Percentiles rank a stretch among this genome's conserved stretches.
Evolutionary conservation across 1,140 invertebrate species (phyloP).

Genomic region (Pogonus chalceus): DNA sequence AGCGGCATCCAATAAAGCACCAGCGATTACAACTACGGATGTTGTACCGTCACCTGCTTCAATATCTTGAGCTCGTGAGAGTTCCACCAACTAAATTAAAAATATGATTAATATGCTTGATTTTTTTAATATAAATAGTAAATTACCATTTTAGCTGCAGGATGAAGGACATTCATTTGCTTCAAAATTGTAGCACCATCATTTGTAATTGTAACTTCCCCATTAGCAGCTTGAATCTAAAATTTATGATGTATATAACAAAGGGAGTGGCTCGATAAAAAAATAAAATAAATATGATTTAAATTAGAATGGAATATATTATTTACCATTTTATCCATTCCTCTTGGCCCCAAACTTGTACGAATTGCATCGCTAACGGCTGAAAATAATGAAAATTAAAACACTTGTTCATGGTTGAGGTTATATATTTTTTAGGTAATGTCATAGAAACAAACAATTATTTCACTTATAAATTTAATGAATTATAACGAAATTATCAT

Average conservation of each 20-base stretch:
- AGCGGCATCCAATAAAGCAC: constrained; percentile 88
- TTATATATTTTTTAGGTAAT: neutral
- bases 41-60: constrained; percentile 99
- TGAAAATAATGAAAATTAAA: constrained; percentile 40
- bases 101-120: constrained; percentile 12
- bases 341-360: constrained; percentile 94
- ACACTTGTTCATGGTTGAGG: neutral
- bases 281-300: constrained; percentile 6
- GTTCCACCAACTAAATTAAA: constrained; percentile 79
- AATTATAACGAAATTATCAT: neutral
- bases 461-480: neutral
- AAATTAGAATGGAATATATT: neutral
- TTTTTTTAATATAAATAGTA: neutral
- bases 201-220: constrained; percentile 99
- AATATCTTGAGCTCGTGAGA: constrained; percentile 97
- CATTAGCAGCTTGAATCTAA: constrained; percentile 90
- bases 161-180: constrained; percentile 98
- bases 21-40: constrained; percentile 92
- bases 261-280: neutral
- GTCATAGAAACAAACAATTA: constrained; percentile 8
- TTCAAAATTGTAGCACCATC: constrained; percentile 99
- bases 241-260: constrained; percentile 21
- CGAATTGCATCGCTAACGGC: constrained; percentile 97
- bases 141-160: constrained; percentile 96
- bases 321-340: constrained; percentile 99